phyloP scores from a whole-genome alignment of 2,888 invertebrate species.

The Caenorhabditis sp. region DNA sequence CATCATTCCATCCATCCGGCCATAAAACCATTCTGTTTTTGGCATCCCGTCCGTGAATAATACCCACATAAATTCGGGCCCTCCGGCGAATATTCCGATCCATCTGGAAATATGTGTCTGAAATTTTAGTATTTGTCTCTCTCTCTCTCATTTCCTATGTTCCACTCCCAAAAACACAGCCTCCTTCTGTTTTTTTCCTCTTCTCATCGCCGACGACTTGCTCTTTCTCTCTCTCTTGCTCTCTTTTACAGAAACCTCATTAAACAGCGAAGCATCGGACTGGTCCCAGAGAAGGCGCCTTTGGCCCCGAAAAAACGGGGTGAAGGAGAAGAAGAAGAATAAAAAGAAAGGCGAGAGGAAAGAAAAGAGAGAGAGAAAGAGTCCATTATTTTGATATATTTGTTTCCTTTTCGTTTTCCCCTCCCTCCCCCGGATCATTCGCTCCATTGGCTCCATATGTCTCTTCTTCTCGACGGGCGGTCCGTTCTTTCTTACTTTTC shows the following conservation, averaged over 20 bases:
- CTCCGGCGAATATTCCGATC: neutral
- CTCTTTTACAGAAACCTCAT: slow-evolving; percentile 53
- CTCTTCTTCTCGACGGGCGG: slow-evolving; percentile 12
- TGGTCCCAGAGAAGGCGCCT: slow-evolving; percentile 38
- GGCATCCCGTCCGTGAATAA: slow-evolving; percentile 35
- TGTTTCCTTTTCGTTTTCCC: slow-evolving; percentile 23
- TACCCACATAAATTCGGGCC: slow-evolving; percentile 15
- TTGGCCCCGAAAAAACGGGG: neutral
- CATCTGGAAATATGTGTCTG: slow-evolving; percentile 3
- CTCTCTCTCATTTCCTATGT: too few species aligned
- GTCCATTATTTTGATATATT: slow-evolving; percentile 65
- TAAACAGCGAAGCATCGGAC: slow-evolving; percentile 33
- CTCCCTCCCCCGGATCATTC: slow-evolving; percentile 37
- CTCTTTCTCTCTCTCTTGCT: too few species aligned
- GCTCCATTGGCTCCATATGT: slow-evolving; percentile 60
- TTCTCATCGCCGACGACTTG: slow-evolving; percentile 8
- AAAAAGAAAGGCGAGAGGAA: slow-evolving; percentile 18
- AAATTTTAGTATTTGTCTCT: neutral
- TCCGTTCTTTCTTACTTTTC: slow-evolving; percentile 31
- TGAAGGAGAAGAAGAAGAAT: neutral
- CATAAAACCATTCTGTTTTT: slow-evolving; percentile 44
- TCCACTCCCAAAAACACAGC: neutral
- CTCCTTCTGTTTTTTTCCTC: neutral
- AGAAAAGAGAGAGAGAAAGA: slow-evolving; percentile 26
- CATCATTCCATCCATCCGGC: slow-evolving; percentile 29